A percentile compares a stretch with the other conserved stretches of the same genome.
phyloP scores from a whole-genome alignment of 2,113 vertebrate species.

The Sinocyclocheilus rhinocerous region DNA sequence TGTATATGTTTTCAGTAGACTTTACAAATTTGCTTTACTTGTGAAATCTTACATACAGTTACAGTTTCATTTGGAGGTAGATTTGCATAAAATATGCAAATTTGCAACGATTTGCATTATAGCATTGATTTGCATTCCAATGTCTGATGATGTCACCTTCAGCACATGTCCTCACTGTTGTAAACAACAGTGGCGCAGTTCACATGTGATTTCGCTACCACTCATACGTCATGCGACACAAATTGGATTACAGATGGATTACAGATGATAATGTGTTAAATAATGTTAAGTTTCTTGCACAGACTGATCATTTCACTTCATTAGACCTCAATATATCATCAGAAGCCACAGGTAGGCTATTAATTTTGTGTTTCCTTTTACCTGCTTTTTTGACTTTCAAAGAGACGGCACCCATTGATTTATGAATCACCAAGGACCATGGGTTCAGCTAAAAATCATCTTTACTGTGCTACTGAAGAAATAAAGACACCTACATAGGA shows the following conservation, averaged over 20 bases:
- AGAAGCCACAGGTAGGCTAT: no score
- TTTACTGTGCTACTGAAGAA: no score
- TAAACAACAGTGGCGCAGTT: background rate
- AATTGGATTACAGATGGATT: no score
- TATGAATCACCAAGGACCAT: no score
- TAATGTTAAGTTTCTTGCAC: background rate
- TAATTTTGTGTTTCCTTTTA: no score
- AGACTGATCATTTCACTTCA: background rate
- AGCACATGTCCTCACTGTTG: background rate
- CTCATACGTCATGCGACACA: no score
- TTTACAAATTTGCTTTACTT: background rate
- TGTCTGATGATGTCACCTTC: background rate
- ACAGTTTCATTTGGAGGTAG: background rate
- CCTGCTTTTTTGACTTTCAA: background rate
- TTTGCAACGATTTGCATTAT: background rate
- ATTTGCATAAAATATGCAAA: background rate
- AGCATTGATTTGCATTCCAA: background rate
- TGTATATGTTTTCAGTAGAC: background rate
- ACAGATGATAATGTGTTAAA: no score
- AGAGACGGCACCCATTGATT: background rate
- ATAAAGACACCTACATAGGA: no score
- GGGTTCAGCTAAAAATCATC: background rate
- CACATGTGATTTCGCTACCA: background rate
- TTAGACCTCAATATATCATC: background rate
- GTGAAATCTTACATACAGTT: background rate